These are phyloP conservation scores for Datnioides undecimradiatus DNA, from an alignment of 2,113 vertebrate species.

Conservation along the genomic window DNA sequence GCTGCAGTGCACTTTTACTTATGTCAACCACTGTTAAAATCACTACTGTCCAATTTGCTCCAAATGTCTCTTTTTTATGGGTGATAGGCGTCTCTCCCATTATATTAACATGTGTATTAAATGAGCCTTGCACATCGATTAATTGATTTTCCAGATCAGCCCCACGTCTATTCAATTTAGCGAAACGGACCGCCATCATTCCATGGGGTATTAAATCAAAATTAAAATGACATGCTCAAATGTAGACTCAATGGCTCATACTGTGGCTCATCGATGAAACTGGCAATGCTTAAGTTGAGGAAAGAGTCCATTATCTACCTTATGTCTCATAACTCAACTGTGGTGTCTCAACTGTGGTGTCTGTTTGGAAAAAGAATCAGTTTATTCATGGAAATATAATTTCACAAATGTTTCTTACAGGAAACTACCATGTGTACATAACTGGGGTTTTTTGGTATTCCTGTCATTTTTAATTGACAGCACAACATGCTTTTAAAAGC, in stretches of 20 bases:
- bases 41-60: constrained; percentile 72
- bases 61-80: constrained; percentile 63
- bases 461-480: background rate
- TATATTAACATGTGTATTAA: constrained; percentile 77
- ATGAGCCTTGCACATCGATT: constrained; percentile 67
- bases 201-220: constrained; percentile 71
- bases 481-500: background rate
- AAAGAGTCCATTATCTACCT: constrained; percentile 52
- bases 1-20: constrained; percentile 72
- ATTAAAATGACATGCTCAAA: constrained; percentile 76
- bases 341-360: constrained; percentile 4
- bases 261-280: constrained; percentile 61
- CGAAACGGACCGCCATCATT: constrained; percentile 46
- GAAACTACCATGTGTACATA: background rate
- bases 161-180: constrained; percentile 69
- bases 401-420: background rate
- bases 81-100: constrained; percentile 53
- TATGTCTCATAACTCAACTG: constrained; percentile 24
- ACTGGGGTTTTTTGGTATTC: background rate
- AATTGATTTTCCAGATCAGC: constrained; percentile 79
- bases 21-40: constrained; percentile 73
- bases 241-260: constrained; percentile 43
- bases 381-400: background rate
- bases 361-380: constrained; percentile 14
- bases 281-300: constrained; percentile 48